phyloP scores from a whole-genome alignment of 2,888 invertebrate genomes.

The Agrochola lychnidis region DNA sequence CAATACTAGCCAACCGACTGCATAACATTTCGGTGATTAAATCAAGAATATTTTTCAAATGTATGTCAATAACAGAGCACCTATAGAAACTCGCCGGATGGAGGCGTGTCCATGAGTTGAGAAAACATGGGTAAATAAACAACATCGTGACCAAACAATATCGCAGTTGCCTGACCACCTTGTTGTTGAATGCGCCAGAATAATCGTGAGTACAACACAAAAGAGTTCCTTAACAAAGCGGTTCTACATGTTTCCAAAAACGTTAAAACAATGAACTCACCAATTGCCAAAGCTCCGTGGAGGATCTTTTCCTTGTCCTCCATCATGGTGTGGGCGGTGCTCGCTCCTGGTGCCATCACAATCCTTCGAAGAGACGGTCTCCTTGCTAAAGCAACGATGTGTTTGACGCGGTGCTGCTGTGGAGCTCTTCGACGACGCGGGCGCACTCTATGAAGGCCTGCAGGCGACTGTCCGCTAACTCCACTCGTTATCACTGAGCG shows the following conservation, averaged over 20 bases:
- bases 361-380: slow-evolving; percentile 87
- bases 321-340: slow-evolving; percentile 89
- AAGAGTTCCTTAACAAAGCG: slow-evolving; percentile 41
- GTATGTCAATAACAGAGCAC: slow-evolving; percentile 70
- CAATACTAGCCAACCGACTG: slow-evolving; percentile 12
- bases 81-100: slow-evolving; percentile 56
- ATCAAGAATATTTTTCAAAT: slow-evolving; percentile 50
- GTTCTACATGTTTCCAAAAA: slow-evolving; percentile 51
- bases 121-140: slow-evolving; percentile 56
- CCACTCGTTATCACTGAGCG: slow-evolving; percentile 87
- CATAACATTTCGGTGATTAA: slow-evolving; percentile 7
- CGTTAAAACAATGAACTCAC: slow-evolving; percentile 70
- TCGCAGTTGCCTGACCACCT: slow-evolving; percentile 9
- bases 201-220: slow-evolving; percentile 50
- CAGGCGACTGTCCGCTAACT: slow-evolving; percentile 84
- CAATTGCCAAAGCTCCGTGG: slow-evolving; percentile 80
- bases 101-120: slow-evolving; percentile 62
- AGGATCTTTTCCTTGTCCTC: slow-evolving; percentile 89
- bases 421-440: slow-evolving; percentile 85
- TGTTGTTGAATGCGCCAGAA: slow-evolving; percentile 15
- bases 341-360: slow-evolving; percentile 91
- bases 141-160: slow-evolving; percentile 65
- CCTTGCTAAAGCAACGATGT: slow-evolving; percentile 85
- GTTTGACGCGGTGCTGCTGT: slow-evolving; percentile 82
- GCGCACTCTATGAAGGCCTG: slow-evolving; percentile 87